These are phyloP conservation scores for Petrolisthes cinctipes DNA, from an alignment of 2,888 invertebrate species.

Conservation along the genomic window DNA sequence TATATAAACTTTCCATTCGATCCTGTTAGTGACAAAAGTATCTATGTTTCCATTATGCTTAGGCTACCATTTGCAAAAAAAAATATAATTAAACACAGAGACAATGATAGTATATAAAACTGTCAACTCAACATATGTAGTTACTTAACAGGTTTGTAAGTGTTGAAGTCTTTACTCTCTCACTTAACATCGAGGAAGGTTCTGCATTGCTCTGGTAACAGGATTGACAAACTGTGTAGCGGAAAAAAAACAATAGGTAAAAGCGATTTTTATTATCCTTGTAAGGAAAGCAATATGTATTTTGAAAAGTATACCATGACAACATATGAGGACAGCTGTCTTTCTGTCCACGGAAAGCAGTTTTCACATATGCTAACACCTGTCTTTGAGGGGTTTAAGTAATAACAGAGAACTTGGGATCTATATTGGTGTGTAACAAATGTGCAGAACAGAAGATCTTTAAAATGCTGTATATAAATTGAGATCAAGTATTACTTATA, in stretches of 20 bases:
- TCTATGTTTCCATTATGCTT: conserved; percentile 9
- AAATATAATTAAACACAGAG: background rate
- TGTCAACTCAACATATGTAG: background rate
- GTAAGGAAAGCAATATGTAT: background rate
- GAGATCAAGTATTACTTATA: too few species aligned
- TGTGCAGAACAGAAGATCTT: too few species aligned
- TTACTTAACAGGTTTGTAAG: conserved; percentile 6
- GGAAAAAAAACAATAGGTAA: background rate
- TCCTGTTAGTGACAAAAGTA: conserved; percentile 15
- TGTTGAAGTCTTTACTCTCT: conserved; percentile 11
- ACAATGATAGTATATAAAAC: background rate
- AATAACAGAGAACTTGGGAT: too few species aligned
- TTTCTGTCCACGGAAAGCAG: too few species aligned
- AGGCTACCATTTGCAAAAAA: conserved; percentile 9
- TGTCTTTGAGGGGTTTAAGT: too few species aligned
- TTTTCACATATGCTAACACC: too few species aligned
- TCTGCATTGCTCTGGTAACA: conserved; percentile 16
- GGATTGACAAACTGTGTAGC: conserved; percentile 2
- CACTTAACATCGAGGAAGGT: conserved; percentile 18
- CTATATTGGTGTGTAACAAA: too few species aligned
- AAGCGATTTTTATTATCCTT: background rate
- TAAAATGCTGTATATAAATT: too few species aligned
- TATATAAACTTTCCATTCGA: conserved; percentile 3
- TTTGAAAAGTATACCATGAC: background rate
- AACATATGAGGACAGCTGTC: too few species aligned